A percentile compares a stretch with the other conserved stretches of the same genome.
These are phyloP conservation scores for Pemphigus obesinymphae DNA, from an alignment of 1,140 invertebrate genomes.

Conservation along the genomic window DNA sequence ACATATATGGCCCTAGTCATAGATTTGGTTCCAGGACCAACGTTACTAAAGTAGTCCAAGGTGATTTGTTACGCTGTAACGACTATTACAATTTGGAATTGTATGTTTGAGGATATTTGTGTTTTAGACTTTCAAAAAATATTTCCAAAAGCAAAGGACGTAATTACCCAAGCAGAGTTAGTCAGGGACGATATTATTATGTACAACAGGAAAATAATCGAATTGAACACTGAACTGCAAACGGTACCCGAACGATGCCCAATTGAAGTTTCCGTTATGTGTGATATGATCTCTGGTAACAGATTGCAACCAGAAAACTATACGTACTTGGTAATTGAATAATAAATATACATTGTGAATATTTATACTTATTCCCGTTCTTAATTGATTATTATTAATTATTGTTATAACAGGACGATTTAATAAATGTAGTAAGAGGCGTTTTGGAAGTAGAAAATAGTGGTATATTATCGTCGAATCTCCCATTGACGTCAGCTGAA, in stretches of 20 bases:
- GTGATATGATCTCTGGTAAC: slow-evolving; percentile 17
- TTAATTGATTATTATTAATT: not conserved
- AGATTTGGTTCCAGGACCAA: slow-evolving; percentile 7
- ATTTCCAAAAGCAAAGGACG: slow-evolving; percentile 20
- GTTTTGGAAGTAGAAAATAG: slow-evolving; percentile 10
- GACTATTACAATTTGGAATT: not conserved
- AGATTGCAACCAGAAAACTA: slow-evolving; percentile 1
- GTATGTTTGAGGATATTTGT: no score
- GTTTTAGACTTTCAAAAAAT: slow-evolving; percentile 22
- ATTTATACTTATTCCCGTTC: not conserved
- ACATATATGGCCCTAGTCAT: slow-evolving; percentile 21
- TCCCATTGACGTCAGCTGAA: slow-evolving; percentile 4
- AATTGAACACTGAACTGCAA: slow-evolving; percentile 1
- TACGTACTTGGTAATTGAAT: slow-evolving; percentile 2
- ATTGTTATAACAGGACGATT: not conserved
- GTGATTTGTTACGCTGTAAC: not conserved
- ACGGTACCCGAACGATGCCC: not conserved
- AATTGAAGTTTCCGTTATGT: slow-evolving; percentile 5
- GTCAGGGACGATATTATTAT: not conserved
- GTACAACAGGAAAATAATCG: not conserved
- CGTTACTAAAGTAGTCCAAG: slow-evolving; percentile 23
- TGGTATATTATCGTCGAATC: not conserved
- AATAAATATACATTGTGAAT: not conserved
- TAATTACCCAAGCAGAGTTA: not conserved
- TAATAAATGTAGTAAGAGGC: not conserved